Base-by-base conservation (phyloP, 2,797 vertebrate genomes). In the Oryzias dopingdopingensis region DNA sequence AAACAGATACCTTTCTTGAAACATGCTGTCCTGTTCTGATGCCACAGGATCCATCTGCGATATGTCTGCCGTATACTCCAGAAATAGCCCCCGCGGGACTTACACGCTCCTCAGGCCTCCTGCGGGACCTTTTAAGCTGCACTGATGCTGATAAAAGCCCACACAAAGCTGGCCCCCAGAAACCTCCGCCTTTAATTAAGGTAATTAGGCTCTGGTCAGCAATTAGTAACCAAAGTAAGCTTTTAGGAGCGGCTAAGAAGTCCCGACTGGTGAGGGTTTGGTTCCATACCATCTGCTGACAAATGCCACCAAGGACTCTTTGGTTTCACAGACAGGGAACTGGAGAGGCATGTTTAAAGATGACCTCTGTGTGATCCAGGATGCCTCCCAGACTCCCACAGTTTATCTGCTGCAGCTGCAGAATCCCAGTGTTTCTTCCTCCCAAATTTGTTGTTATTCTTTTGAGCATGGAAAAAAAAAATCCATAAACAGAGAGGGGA, bases 161-260 rank as follows among this genome's bases (percentile, higher is more conserved):
- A 79, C 53, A 59, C 86, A 82, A 82, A 81, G 71, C 80, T 67
- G 70, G 67, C 67, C 79, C 85, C 76, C 26, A 90, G 86, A 91
- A 90, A 93, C 90, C 90, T 74, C 59, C 74, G 87, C 94, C 94
- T 94, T 98, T 98, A 98, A 98, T 99, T 98, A 97, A 93, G 87
- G 86, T 93, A 94, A 97, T 94, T 94, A 96, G 92, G 94, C 93
- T 93, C 92, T 88, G 91, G 92, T 86, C 93, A 89, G 88, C 94
- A 94, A 95, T 96, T 94, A 94, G 92, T 93, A 92, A 93, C 92
- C 92, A 81, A 90, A 94, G 93, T 93, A 90, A 92, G 91, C 94
- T 96, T 93, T 97, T 94, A 97, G 93, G 89, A 84, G 88, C 69
- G 70, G 86, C 91, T 92, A 58, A 86, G 87, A 66, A 72, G n/a